Base-by-base conservation (phyloP, 2,113 vertebrate species). In the Petrocephalus microphthalmus region DNA sequence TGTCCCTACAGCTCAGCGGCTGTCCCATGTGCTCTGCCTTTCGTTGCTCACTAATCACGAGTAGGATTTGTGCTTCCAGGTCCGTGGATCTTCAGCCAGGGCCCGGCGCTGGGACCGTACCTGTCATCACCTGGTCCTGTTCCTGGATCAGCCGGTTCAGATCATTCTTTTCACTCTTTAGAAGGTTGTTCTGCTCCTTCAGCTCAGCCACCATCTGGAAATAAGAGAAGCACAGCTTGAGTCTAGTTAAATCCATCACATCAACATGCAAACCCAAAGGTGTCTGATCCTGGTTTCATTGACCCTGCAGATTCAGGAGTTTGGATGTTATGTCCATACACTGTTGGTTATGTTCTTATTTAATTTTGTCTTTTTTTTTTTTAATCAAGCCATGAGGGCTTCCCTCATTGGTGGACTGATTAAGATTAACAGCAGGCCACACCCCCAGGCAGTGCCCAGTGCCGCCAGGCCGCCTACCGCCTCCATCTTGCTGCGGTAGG, bases 401-500 rank as follows among this genome's bases (percentile, higher is more conserved):
- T 2, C 33, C 71, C 17, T 42, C 29, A 19, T 74, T 74, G 71
- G 33, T 78, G 71, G 37, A 17, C 33, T 37, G 29, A 37, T 37
- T 74, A 37, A 74, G 15, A 25, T 25, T n/a, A 17, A 1, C 33
- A 78, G 33, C 5, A 37, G 33, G 29, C 33, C 81, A 45, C 81
- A 42, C 7, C 45, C 20, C 81, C 22, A 49, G 8, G 7, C 22
- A n/a, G 7, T 4, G 20, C 19, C 42, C 20, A 37, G 20, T 83
- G 37, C 37, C 33, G 5, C 17, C 37, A 4, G 37, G 42, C 13
- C 6, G 84, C 95, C 45, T 91, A 98, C 98, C 94, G 96, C 92
- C 88, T 99, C 98, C 0, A 98, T 99, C 92, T 99, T 97, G 42
- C 94, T 92, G 91, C 96, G 97, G 93, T 99, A 99, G 29, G 88